These are phyloP conservation scores for Nesidiocoris tenuis DNA, from an alignment of 2,888 invertebrate genomes.

Conservation along the genomic window DNA sequence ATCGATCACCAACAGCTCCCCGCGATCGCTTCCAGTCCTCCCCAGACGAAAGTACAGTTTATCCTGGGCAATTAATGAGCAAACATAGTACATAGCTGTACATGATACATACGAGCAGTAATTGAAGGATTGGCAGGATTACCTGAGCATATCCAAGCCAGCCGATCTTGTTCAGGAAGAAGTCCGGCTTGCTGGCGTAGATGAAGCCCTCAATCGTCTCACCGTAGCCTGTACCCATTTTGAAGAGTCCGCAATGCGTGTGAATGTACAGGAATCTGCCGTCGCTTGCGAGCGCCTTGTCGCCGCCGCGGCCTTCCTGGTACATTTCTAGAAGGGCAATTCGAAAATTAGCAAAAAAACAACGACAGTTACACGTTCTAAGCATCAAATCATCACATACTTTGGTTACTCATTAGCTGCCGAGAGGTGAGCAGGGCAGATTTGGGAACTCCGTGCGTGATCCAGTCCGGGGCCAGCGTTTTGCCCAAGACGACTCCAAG, in stretches of 20 bases:
- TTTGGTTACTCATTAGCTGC: constrained; percentile 25
- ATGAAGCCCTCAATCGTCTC: constrained; percentile 90
- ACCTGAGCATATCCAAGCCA: constrained; percentile 87
- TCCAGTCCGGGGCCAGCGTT: constrained; percentile 81
- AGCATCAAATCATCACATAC: too few relatives aligned
- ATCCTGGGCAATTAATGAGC: constrained; percentile 60
- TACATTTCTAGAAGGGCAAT: constrained; percentile 18
- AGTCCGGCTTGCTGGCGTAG: constrained; percentile 79
- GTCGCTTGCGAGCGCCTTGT: constrained; percentile 73
- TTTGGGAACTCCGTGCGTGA: constrained; percentile 79
- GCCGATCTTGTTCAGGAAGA: constrained; percentile 75
- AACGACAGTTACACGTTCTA: too few relatives aligned
- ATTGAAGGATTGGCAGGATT: constrained; percentile 52
- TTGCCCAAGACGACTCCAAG: constrained; percentile 84
- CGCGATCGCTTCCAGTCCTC: constrained; percentile 51
- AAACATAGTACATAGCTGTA: neutral
- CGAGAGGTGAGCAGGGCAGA: constrained; percentile 48
- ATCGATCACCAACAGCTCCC: constrained; percentile 61
- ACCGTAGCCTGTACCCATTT: constrained; percentile 93
- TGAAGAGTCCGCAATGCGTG: constrained; percentile 79
- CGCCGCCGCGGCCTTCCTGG: constrained; percentile 27
- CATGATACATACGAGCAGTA: too few relatives aligned
- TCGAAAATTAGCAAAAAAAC: neutral
- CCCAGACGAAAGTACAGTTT: constrained; percentile 71
- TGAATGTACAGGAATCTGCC: constrained; percentile 87